Evolutionary conservation across 2,888 invertebrate genomes (phyloP).

Genomic region (Eudasyphora cyanicolor): DNA sequence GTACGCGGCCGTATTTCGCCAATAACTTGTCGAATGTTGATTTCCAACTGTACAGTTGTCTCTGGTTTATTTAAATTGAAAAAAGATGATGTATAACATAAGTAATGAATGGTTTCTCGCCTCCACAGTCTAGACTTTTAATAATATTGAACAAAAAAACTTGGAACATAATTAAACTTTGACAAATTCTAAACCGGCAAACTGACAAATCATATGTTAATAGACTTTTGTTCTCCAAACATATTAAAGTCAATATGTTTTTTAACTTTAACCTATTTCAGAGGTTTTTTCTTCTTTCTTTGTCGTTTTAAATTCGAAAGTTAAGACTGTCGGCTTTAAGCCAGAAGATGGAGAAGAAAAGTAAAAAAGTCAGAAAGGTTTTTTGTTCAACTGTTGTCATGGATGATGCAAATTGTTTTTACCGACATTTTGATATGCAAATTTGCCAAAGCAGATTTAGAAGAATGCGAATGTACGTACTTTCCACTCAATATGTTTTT

Average conservation of each 20-base stretch:
- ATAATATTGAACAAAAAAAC: too few relatives aligned
- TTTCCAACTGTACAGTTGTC: too few relatives aligned
- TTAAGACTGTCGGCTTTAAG: neutral
- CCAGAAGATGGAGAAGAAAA: neutral
- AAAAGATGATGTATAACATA: too few relatives aligned
- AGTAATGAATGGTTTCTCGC: too few relatives aligned
- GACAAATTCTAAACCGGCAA: too few relatives aligned
- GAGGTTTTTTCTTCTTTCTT: neutral
- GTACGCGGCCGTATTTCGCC: too few relatives aligned
- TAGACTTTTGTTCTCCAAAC: too few relatives aligned
- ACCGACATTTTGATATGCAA: neutral
- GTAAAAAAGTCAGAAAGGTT: neutral
- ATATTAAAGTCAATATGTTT: neutral
- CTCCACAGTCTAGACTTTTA: too few relatives aligned
- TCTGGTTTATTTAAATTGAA: too few relatives aligned
- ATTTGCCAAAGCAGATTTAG: neutral
- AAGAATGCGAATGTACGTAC: neutral
- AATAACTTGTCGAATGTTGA: too few relatives aligned
- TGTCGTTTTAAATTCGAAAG: neutral
- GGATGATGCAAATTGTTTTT: neutral
- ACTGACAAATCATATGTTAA: too few relatives aligned
- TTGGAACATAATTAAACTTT: too few relatives aligned
- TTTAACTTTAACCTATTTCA: constrained; percentile 8
- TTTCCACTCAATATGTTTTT: neutral
- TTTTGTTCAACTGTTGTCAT: neutral